phyloP scores from a whole-genome alignment of 2,888 invertebrate species.

The Lithophane socia region DNA sequence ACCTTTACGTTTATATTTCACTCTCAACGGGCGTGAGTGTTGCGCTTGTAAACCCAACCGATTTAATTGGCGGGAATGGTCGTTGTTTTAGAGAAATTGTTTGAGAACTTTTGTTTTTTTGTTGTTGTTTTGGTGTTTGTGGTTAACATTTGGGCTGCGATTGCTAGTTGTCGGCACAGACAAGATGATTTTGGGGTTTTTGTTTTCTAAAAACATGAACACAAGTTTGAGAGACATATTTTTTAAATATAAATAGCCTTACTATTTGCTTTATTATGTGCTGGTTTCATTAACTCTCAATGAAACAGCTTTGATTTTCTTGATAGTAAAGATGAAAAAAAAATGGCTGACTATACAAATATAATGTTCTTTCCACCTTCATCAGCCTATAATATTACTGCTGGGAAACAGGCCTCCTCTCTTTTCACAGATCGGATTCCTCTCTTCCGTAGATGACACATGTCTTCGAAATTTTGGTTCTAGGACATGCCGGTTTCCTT shows the following conservation, averaged over 20 bases:
- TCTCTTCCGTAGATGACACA: no score
- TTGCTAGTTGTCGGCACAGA: slow-evolving; percentile 8
- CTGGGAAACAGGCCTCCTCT: no score
- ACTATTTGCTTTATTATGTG: neutral
- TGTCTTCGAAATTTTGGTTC: no score
- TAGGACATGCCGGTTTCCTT: no score
- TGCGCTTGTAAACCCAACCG: slow-evolving; percentile 78
- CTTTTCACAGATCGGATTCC: no score
- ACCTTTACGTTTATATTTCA: slow-evolving; percentile 76
- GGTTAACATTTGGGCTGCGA: slow-evolving; percentile 4
- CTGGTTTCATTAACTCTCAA: neutral
- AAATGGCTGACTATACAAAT: neutral
- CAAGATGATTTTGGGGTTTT: neutral
- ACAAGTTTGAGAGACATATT: neutral
- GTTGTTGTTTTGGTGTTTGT: slow-evolving; percentile 5
- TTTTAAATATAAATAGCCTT: neutral
- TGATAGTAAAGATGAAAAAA: neutral
- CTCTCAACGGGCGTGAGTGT: slow-evolving; percentile 79
- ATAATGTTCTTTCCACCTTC: neutral
- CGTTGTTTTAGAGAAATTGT: slow-evolving; percentile 72
- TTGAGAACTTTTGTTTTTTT: slow-evolving; percentile 49
- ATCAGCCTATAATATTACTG: no score
- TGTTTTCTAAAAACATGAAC: neutral
- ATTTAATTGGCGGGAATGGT: slow-evolving; percentile 83
- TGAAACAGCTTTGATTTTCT: neutral